A percentile compares a stretch with the other conserved stretches of the same genome.
Conservation (phyloP, 2,797 vertebrate species). For the Hydrophis major region DNA sequence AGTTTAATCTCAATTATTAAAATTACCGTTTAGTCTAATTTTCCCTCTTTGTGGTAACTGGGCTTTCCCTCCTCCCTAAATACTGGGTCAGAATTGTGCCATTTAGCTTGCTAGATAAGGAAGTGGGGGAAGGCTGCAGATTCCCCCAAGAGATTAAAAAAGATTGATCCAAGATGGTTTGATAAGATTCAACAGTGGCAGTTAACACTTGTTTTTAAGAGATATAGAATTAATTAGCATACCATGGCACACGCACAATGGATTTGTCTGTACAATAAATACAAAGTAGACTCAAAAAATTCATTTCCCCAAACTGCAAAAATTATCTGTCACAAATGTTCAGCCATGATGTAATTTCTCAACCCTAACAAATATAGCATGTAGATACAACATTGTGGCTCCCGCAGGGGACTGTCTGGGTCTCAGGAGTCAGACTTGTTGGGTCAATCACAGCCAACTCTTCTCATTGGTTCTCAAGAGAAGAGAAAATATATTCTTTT, state of each 20-base stretch:
- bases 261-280: not conserved
- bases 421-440: constrained; percentile 1
- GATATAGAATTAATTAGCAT: not conserved
- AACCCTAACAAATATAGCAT: not conserved
- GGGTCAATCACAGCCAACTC: not conserved
- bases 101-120: not conserved
- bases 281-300: not conserved
- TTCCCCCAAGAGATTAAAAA: not conserved
- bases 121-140: not conserved
- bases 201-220: not conserved
- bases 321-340: not conserved
- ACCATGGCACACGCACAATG: not conserved
- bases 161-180: not conserved
- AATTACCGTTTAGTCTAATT: not conserved
- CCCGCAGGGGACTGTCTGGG: not conserved
- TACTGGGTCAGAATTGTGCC: not conserved
- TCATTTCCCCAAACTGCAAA: not conserved
- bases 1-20: not conserved
- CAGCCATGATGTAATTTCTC: constrained; percentile 2
- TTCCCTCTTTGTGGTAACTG: not conserved
- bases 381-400: not conserved
- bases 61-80: not conserved
- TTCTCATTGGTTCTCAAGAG: constrained; percentile 15
- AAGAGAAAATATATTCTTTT: constrained; percentile 10
- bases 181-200: not conserved